Conservation (phyloP, 1,140 invertebrate genomes). For the Sweltsa coloradensis region DNA sequence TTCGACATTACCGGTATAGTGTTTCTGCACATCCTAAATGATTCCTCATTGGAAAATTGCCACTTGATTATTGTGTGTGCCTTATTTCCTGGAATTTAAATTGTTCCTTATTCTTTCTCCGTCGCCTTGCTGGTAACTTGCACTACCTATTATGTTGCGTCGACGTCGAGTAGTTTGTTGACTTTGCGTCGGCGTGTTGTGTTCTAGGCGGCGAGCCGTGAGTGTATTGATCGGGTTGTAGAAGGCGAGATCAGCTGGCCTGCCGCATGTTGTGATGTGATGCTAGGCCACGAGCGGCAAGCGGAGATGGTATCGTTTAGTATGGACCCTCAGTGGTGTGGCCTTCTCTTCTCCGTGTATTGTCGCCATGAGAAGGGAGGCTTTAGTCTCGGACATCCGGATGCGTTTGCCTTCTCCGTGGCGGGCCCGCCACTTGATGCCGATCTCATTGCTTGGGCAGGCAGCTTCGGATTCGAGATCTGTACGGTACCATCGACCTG, state of each 20-base stretch:
- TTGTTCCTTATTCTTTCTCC: too few relatives aligned
- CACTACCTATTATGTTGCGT: too few relatives aligned
- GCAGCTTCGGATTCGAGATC: conserved; percentile 19
- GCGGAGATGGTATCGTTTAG: conserved; percentile 15
- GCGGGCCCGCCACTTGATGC: conserved; percentile 14
- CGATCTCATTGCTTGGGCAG: conserved; percentile 18
- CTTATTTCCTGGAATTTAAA: too few relatives aligned
- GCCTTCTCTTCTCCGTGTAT: conserved; percentile 19
- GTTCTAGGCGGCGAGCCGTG: too few relatives aligned
- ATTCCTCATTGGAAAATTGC: too few relatives aligned
- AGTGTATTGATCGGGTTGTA: too few relatives aligned
- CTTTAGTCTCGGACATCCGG: conserved; percentile 5
- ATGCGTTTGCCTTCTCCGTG: conserved; percentile 10
- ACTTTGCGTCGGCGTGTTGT: too few relatives aligned
- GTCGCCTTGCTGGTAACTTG: too few relatives aligned
- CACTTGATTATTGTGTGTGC: too few relatives aligned
- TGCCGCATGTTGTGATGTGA: background rate
- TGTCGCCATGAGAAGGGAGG: conserved; percentile 16
- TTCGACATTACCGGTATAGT: too few relatives aligned
- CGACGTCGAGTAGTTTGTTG: too few relatives aligned
- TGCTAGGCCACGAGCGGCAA: background rate
- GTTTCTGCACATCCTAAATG: too few relatives aligned
- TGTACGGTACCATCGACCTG: conserved; percentile 19
- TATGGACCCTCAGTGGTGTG: conserved; percentile 17
- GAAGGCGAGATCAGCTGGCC: background rate